A percentile compares a stretch with the other conserved stretches of the same genome.
Evolutionary conservation across 2,113 vertebrate species (phyloP).

Genomic region (Pterocles burchelli): DNA sequence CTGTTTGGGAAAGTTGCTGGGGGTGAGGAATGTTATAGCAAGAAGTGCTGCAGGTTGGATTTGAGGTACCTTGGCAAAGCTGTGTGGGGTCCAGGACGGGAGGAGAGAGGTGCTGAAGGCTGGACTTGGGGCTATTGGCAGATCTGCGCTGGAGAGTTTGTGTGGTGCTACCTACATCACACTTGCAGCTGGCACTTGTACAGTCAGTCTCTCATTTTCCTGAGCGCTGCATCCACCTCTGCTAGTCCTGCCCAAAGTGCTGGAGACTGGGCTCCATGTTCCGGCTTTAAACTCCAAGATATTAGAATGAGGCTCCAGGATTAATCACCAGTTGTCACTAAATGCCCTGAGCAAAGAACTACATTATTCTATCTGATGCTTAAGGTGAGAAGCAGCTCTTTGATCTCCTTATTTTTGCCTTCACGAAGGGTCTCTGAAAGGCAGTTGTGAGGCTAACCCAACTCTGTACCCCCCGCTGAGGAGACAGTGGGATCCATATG

Average conservation of each 20-base stretch:
- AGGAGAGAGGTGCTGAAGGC: slow-evolving; percentile 31
- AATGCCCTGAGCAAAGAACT: background rate
- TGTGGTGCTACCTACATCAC: slow-evolving; percentile 61
- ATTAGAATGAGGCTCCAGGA: background rate
- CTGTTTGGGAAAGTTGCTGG: slow-evolving; percentile 57
- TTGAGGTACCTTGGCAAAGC: slow-evolving; percentile 56
- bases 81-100: slow-evolving; percentile 54
- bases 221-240: background rate
- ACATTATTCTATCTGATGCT: background rate
- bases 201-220: slow-evolving; percentile 27
- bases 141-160: background rate
- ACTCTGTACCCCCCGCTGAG: background rate
- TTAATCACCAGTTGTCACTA: background rate
- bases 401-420: background rate
- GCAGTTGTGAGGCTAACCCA: background rate
- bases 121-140: slow-evolving; percentile 57
- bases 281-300: background rate
- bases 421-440: background rate
- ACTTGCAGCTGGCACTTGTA: slow-evolving; percentile 26
- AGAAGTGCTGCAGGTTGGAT: slow-evolving; percentile 59
- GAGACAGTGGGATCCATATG: background rate
- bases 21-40: slow-evolving; percentile 56
- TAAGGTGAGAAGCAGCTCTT: background rate
- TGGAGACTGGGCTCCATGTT: background rate
- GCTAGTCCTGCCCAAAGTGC: background rate